Conservation (phyloP, 1,140 invertebrate species). For the Drosophila mauritiana region DNA sequence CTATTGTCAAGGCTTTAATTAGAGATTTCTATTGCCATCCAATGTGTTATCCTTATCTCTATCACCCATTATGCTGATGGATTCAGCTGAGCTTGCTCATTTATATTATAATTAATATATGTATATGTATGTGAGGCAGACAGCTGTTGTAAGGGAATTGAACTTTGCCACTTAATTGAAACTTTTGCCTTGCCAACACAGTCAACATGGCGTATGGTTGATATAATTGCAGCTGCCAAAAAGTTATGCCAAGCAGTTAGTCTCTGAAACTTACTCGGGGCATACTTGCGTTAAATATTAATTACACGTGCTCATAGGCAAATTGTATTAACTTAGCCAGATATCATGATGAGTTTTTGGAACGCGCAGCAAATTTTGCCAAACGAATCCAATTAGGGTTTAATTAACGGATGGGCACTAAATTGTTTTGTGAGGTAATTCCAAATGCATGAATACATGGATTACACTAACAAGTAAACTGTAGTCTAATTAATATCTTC, state of each 20-base stretch:
- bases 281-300: constrained; percentile 35
- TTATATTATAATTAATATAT: constrained; percentile 27
- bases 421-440: not conserved
- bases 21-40: constrained; percentile 48
- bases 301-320: constrained; percentile 35
- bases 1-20: constrained; percentile 59
- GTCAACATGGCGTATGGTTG: constrained; percentile 37
- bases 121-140: constrained; percentile 3
- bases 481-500: not conserved
- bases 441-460: not conserved
- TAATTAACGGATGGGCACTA: not conserved
- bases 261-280: constrained; percentile 12
- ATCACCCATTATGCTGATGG: constrained; percentile 43
- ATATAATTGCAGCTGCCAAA: constrained; percentile 38
- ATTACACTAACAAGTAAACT: not conserved
- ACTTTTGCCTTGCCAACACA: constrained; percentile 15
- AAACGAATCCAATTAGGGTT: constrained; percentile 11
- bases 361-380: not conserved
- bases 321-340: constrained; percentile 33
- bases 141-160: constrained; percentile 29
- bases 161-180: constrained; percentile 54
- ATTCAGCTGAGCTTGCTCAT: constrained; percentile 49
- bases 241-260: constrained; percentile 46
- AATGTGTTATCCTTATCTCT: constrained; percentile 15
- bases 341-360: constrained; percentile 6